These are phyloP conservation scores for Hydrotaea cyrtoneurina DNA, from an alignment of 2,888 invertebrate species.

Conservation along the genomic window DNA sequence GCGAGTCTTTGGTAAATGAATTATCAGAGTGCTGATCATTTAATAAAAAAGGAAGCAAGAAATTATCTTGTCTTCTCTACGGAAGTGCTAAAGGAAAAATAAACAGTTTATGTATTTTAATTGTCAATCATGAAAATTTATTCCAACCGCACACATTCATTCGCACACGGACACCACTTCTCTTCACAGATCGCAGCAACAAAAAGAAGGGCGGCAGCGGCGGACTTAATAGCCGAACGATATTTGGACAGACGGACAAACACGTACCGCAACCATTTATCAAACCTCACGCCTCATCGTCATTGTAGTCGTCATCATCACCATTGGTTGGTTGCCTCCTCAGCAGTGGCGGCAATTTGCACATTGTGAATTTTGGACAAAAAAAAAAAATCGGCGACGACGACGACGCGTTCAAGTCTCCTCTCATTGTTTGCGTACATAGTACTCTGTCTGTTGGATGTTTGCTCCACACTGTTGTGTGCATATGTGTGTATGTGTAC, in stretches of 20 bases:
- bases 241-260: not conserved
- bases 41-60: constrained; percentile 62
- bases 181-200: constrained; percentile 3
- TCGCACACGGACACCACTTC: not conserved
- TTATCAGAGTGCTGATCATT: constrained; percentile 51
- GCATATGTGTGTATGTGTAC: not conserved
- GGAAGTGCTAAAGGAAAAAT: constrained; percentile 62
- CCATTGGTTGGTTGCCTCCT: constrained; percentile 18
- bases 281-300: constrained; percentile 16
- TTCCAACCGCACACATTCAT: constrained; percentile 29
- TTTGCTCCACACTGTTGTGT: not conserved
- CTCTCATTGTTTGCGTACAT: constrained; percentile 17
- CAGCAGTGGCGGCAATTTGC: constrained; percentile 44
- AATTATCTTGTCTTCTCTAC: constrained; percentile 64
- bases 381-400: not conserved
- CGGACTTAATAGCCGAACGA: not conserved
- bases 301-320: not conserved
- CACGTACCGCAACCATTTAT: constrained; percentile 40
- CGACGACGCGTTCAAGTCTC: constrained; percentile 4
- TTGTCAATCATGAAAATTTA: constrained; percentile 64
- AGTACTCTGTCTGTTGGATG: too few species aligned
- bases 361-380: constrained; percentile 31
- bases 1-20: constrained; percentile 47
- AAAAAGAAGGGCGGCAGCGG: not conserved
- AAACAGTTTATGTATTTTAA: constrained; percentile 62